Percentiles rank a stretch among this genome's conserved stretches.
These are phyloP conservation scores for Sitobion miscanthi DNA, from an alignment of 1,140 invertebrate species.

Conservation along the genomic window DNA sequence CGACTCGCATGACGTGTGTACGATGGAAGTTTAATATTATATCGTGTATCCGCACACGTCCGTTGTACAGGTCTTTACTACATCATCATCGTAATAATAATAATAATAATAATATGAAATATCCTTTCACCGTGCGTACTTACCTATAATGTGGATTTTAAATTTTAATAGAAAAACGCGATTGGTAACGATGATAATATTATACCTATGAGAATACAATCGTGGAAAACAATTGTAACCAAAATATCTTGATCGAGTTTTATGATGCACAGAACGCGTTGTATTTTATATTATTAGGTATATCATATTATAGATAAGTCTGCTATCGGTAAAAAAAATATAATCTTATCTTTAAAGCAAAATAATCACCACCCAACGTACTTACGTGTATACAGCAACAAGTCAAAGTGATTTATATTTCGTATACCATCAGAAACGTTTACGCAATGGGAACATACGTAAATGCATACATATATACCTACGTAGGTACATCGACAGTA, in stretches of 20 bases:
- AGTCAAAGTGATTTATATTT: slow-evolving; percentile 15
- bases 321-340: background rate
- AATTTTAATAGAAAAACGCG: background rate
- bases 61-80: background rate
- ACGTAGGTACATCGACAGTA: background rate
- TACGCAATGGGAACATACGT: background rate
- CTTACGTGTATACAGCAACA: background rate
- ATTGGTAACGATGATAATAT: background rate
- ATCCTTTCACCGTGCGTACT: background rate
- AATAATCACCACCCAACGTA: background rate
- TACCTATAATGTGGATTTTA: background rate
- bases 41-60: background rate
- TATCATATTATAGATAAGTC: background rate
- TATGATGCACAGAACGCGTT: background rate
- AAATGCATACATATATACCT: too few relatives aligned
- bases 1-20: background rate
- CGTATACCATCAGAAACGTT: background rate
- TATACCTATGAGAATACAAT: background rate
- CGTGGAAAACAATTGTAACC: background rate
- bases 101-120: background rate
- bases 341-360: background rate
- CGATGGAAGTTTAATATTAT: background rate
- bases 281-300: background rate
- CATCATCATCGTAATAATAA: background rate
- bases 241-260: background rate